A percentile compares a stretch with the other conserved stretches of the same genome.
phyloP scores from a whole-genome alignment of 2,113 vertebrate genomes.

The Cyphomyrus discorhynchus region DNA sequence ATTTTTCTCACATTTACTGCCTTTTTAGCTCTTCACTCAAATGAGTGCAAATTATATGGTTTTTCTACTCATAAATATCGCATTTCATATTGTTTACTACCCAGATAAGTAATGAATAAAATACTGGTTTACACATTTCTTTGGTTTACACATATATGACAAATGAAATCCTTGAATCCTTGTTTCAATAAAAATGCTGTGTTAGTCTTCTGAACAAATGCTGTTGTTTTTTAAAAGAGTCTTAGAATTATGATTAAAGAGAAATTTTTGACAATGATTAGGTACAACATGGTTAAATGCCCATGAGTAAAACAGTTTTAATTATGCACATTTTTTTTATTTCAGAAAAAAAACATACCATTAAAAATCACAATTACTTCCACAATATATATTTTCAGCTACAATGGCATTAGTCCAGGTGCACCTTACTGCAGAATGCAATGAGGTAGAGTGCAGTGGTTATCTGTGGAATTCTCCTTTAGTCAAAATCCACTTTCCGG shows the following conservation, averaged over 20 bases:
- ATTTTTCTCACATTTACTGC: neutral
- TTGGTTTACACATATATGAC: neutral
- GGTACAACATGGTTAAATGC: neutral
- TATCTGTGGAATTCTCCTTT: neutral
- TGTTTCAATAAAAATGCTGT: neutral
- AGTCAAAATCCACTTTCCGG: slow-evolving; percentile 57
- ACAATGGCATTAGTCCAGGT: neutral
- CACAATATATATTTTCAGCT: neutral
- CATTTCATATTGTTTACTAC: neutral
- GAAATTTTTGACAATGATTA: neutral
- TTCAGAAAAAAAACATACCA: neutral
- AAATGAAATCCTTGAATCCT: neutral
- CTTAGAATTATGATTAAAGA: neutral
- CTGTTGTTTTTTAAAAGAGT: neutral
- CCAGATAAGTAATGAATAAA: neutral
- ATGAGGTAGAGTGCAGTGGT: neutral
- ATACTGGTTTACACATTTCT: neutral
- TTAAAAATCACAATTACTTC: neutral
- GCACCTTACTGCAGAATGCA: neutral
- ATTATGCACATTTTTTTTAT: neutral
- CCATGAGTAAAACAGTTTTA: neutral
- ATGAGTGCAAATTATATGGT: neutral
- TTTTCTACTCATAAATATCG: neutral
- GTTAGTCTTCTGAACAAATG: neutral
- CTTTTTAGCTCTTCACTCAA: neutral